Evolutionary conservation across 2,113 vertebrate species (phyloP).

Genomic region (Actenoides hombroni): DNA sequence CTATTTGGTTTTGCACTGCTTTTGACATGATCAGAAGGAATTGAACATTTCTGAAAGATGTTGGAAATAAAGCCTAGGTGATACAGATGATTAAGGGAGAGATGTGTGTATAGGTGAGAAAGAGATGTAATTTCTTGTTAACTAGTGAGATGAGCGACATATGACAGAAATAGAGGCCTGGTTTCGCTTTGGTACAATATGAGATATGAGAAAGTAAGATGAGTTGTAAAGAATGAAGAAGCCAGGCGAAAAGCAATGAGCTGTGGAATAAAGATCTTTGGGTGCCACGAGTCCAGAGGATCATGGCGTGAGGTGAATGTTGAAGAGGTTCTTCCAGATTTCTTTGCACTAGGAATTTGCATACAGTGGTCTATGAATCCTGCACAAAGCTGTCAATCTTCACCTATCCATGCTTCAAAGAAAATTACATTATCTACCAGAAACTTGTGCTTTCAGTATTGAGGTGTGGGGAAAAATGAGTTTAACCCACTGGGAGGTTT

Average conservation of each 20-base stretch:
- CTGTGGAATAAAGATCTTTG: neutral
- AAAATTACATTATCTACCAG: neutral
- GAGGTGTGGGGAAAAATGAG: neutral
- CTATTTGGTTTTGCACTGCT: neutral
- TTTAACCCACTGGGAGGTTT: neutral
- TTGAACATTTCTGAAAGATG: neutral
- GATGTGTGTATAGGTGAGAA: neutral
- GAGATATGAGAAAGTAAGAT: neutral
- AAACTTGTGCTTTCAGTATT: neutral
- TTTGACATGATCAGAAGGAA: neutral
- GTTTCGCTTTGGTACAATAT: neutral
- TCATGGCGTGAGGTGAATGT: neutral
- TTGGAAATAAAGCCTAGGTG: neutral
- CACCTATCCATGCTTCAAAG: fast-evolving
- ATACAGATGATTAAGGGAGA: neutral
- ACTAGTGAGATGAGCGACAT: too few relatives aligned
- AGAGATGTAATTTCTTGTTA: neutral
- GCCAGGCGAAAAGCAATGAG: neutral
- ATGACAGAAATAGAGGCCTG: neutral
- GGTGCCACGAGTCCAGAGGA: neutral
- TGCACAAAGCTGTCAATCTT: neutral
- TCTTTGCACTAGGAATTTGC: neutral
- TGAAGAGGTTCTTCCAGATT: neutral
- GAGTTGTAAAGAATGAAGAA: neutral
- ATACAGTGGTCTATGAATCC: neutral